Base-by-base conservation (phyloP, 64 coral and sea anemone species). In the Montipora cactus region DNA sequence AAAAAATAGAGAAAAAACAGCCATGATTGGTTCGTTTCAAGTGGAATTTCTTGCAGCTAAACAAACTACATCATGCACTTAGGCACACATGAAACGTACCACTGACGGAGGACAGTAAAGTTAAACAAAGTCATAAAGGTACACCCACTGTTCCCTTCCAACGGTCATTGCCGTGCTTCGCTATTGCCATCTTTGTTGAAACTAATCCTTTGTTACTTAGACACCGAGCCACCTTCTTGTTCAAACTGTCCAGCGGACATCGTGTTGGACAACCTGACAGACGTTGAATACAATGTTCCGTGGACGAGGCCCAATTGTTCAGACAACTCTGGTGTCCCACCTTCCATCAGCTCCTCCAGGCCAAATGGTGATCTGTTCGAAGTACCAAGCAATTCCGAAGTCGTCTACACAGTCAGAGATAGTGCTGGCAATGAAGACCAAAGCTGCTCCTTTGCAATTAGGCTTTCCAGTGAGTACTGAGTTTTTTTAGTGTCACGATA, bases 151-250 rank as follows among this genome's bases (percentile, higher is more conserved):
- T 37, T 37, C 37, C 37, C 37, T 37, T 37, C 0, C 37, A 37
- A 37, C 37, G 2, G 37, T 37, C 37, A 37, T 37, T 37, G 37
- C 37, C 37, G 28, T 37, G 28, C 28, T 37, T 37, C 28, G 28
- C 1, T 37, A 37, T 37, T 37, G 28, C 28, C 28, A 37, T 37
- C 28, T 37, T 37, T 37, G 1, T 37, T 37, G 28, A 37, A 37
- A 37, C 13, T 12, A 6, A 8, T 11, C 7, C 20, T 67, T 79
- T 46, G 49, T 48, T 23, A 6, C 76, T 14, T 28, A 93, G 92
- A 93, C 58, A 75, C 16, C 5, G 92, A 93, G 59, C 62, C 92
- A 23, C 92, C 92, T 5, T 74, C 76, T n/a, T 93, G 92, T 71
- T 20, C 51, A 8, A 79, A 47, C 44, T 93, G 92, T 67, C 92